Evolutionary conservation across 2,797 vertebrate genomes (phyloP).

Genomic region (Leptatherina wallacei): DNA sequence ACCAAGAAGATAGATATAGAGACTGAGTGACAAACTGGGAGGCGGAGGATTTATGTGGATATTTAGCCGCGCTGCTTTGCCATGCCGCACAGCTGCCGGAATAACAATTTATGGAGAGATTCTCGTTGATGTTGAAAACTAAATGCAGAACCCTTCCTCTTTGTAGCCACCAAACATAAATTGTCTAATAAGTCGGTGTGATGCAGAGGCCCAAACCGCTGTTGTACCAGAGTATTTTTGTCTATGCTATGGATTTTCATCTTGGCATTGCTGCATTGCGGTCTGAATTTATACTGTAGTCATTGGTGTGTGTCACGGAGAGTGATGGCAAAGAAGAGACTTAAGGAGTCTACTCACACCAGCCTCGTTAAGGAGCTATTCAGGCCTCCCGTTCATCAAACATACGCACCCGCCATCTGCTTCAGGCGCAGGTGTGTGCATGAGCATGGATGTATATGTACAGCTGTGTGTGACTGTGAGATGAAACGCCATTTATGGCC

Average conservation of each 20-base stretch:
- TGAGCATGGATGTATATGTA: slow-evolving; percentile 15
- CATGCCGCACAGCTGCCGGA: not conserved
- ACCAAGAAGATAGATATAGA: slow-evolving; percentile 10
- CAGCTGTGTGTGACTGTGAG: slow-evolving; percentile 28
- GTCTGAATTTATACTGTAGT: slow-evolving; percentile 59
- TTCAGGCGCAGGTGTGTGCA: slow-evolving; percentile 42
- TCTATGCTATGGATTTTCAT: slow-evolving; percentile 52
- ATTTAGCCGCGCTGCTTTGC: slow-evolving; percentile 23
- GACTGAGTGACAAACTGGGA: slow-evolving; percentile 23
- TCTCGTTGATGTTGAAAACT: slow-evolving; percentile 3
- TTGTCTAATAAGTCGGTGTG: not conserved
- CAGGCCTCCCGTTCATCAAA: slow-evolving; percentile 71
- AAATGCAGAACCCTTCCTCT: slow-evolving; percentile 7
- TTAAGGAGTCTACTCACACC: slow-evolving; percentile 71
- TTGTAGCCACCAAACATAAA: slow-evolving; percentile 35
- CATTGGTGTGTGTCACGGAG: slow-evolving; percentile 55
- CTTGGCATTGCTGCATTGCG: slow-evolving; percentile 61
- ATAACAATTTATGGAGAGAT: not conserved
- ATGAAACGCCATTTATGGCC: slow-evolving; percentile 71
- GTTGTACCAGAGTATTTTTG: slow-evolving; percentile 23
- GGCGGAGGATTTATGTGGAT: slow-evolving; percentile 28
- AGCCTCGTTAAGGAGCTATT: slow-evolving; percentile 72
- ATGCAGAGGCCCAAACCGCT: slow-evolving; percentile 37
- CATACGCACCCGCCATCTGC: slow-evolving; percentile 71
- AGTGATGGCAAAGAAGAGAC: slow-evolving; percentile 54